These are phyloP conservation scores for Acromyrmex echinatior DNA, from an alignment of 1,140 invertebrate species.

Conservation along the genomic window DNA sequence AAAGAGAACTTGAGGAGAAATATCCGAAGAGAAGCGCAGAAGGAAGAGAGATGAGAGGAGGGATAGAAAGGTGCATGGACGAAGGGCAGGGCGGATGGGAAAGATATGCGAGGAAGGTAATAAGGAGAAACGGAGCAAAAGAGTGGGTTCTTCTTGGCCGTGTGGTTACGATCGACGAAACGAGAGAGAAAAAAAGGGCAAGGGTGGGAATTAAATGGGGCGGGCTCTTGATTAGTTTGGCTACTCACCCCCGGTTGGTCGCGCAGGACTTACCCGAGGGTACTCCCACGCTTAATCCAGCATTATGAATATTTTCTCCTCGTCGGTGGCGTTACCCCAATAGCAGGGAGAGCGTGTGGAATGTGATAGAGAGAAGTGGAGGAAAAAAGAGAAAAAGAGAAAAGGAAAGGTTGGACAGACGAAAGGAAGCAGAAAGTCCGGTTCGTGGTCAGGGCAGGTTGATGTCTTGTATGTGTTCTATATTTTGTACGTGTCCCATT, in stretches of 20 bases:
- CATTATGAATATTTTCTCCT: constrained; percentile 82
- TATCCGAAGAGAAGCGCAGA: background rate
- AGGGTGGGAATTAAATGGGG: constrained; percentile 80
- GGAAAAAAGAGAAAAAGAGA: background rate
- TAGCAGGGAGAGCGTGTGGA: constrained; percentile 9
- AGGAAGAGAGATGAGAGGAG: background rate
- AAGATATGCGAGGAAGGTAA: constrained; percentile 52
- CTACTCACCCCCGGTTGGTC: constrained; percentile 68
- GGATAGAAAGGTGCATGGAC: constrained; percentile 8
- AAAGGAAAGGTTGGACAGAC: background rate
- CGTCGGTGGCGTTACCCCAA: constrained; percentile 52
- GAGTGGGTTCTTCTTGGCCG: constrained; percentile 46
- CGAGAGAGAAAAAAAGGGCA: constrained; percentile 40
- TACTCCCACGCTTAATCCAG: constrained; percentile 79
- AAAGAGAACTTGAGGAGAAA: constrained; percentile 23
- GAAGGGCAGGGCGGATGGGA: background rate
- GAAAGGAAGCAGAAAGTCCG: constrained; percentile 44
- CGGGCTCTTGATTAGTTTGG: constrained; percentile 81
- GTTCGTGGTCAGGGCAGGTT: constrained; percentile 52
- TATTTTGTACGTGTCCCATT: constrained; percentile 34
- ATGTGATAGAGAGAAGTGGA: background rate
- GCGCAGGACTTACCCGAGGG: constrained; percentile 41
- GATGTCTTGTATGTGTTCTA: constrained; percentile 33
- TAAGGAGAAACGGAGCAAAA: constrained; percentile 64
- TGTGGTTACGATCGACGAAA: constrained; percentile 36